These are phyloP conservation scores for Tachina lurida DNA, from an alignment of 2,888 invertebrate species.

Conservation along the genomic window DNA sequence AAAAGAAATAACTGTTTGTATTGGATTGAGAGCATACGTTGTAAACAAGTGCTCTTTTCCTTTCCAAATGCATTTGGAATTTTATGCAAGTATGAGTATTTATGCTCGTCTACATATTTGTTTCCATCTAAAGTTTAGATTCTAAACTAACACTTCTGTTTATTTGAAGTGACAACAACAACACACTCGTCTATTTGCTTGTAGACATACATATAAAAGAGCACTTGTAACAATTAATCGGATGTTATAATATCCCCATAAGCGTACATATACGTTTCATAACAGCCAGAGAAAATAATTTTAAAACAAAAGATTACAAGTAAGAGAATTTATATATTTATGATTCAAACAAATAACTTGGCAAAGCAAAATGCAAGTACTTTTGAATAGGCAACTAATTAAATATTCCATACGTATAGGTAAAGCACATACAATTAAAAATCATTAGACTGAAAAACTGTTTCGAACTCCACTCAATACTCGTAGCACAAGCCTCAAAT, in stretches of 20 bases:
- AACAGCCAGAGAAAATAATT: background rate
- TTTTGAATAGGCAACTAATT: constrained; percentile 16
- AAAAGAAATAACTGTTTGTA: background rate
- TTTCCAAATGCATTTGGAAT: background rate
- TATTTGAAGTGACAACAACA: constrained; percentile 57
- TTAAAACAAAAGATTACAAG: background rate
- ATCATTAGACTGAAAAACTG: constrained; percentile 18
- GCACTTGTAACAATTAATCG: constrained; percentile 68
- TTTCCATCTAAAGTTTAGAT: no score
- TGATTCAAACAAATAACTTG: no score
- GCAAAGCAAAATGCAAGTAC: background rate
- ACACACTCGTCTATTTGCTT: constrained; percentile 24
- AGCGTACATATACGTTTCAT: background rate
- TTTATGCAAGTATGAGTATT: background rate
- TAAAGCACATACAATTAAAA: background rate
- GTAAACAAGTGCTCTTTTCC: constrained; percentile 5
- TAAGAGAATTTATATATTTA: constrained; percentile 1
- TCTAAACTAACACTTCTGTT: constrained; percentile 66
- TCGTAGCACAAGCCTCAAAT: no score
- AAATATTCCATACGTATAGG: background rate
- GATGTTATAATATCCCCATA: constrained; percentile 48
- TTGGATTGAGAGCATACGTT: constrained; percentile 23
- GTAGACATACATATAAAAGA: constrained; percentile 28
- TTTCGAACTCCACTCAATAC: no score
- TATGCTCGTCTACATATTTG: constrained; percentile 24